These are phyloP conservation scores for Polypterus senegalus DNA, from an alignment of 2,113 vertebrate genomes.

Conservation along the genomic window DNA sequence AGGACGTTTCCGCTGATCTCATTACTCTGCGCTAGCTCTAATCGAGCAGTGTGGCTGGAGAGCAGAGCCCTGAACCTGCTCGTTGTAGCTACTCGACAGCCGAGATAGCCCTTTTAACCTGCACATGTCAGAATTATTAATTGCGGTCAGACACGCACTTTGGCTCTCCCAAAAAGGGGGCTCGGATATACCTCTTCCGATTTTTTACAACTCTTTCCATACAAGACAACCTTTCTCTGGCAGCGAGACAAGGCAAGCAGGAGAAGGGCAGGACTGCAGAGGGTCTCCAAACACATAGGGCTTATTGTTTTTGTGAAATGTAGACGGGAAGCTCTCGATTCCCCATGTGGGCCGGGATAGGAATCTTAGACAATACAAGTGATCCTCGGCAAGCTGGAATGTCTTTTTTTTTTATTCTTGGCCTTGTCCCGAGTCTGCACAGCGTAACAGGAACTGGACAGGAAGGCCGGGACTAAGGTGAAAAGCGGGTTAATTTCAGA, in stretches of 20 bases:
- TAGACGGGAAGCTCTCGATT: constrained; percentile 30
- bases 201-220: constrained; percentile 28
- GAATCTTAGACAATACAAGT: constrained; percentile 40
- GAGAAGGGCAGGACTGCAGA: constrained; percentile 16
- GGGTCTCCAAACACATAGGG: constrained; percentile 23
- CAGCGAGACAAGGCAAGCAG: constrained; percentile 22
- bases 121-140: constrained; percentile 35
- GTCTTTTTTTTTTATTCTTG: constrained; percentile 17
- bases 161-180: constrained; percentile 22
- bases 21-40: constrained; percentile 27
- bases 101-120: constrained; percentile 29
- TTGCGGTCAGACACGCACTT: constrained; percentile 30
- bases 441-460: constrained; percentile 19
- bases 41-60: constrained; percentile 31
- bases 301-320: constrained; percentile 38
- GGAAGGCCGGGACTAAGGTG: constrained; percentile 25
- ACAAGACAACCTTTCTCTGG: constrained; percentile 25
- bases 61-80: constrained; percentile 16
- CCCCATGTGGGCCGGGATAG: constrained; percentile 31
- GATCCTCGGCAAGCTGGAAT: constrained; percentile 18
- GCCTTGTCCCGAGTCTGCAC: constrained; percentile 17
- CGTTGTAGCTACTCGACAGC: constrained; percentile 17
- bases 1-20: constrained; percentile 20
- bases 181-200: constrained; percentile 28
- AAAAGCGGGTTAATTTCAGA: constrained; percentile 27